Evolutionary conservation across 2,113 vertebrate genomes (phyloP).

Genomic region (Sinocyclocheilus anophthalmus): DNA sequence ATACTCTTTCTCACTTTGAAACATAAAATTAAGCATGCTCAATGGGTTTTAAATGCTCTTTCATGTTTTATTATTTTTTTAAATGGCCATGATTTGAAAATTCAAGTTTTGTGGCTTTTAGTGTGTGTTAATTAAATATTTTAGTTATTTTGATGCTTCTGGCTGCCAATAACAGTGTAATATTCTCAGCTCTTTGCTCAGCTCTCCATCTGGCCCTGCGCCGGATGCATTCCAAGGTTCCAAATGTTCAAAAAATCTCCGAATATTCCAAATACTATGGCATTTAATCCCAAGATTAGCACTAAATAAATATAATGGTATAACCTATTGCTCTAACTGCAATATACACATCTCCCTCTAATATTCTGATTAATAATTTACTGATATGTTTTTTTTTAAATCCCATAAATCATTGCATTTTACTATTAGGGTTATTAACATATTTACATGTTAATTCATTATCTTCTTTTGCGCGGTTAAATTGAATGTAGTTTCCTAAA

Average conservation of each 20-base stretch:
- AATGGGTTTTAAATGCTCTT: not conserved
- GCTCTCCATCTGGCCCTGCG: not conserved
- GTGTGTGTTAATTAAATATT: not conserved
- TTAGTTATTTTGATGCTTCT: not conserved
- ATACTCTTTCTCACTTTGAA: not conserved
- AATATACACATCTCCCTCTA: not conserved
- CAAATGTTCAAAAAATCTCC: not conserved
- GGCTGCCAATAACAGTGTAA: not conserved
- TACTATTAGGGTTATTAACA: not conserved
- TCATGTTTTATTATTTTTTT: not conserved
- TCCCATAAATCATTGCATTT: not conserved
- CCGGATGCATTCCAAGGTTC: not conserved
- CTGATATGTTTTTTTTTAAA: not conserved
- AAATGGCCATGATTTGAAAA: not conserved
- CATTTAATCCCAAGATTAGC: not conserved
- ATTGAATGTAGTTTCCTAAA: too few relatives aligned
- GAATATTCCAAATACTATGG: not conserved
- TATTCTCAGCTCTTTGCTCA: conserved; percentile 3
- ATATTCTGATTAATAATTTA: not conserved
- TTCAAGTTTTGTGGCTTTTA: not conserved
- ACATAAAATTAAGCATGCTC: not conserved
- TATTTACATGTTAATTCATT: too few relatives aligned
- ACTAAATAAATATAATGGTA: not conserved
- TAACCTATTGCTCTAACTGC: not conserved
- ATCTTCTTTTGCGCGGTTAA: too few relatives aligned